phyloP scores from a whole-genome alignment of 1,140 invertebrate genomes.

The Drosophila insularis region DNA sequence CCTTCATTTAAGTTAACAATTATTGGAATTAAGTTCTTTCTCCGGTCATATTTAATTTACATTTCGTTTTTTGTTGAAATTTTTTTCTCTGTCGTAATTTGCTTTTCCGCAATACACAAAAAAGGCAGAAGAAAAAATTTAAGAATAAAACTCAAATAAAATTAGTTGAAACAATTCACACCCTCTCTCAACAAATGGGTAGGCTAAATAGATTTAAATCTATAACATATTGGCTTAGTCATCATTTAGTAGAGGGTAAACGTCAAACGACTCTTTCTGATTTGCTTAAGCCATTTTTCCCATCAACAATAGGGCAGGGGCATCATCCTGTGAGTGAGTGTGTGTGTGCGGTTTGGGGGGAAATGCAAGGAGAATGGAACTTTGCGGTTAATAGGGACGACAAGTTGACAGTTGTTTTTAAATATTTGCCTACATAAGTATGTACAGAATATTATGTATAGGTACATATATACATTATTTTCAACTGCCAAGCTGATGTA shows the following conservation, averaged over 20 bases:
- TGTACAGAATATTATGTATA: background rate
- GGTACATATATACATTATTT: background rate
- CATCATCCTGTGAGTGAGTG: background rate
- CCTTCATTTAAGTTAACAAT: conserved; percentile 34
- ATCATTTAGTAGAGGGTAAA: background rate
- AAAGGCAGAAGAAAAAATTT: background rate
- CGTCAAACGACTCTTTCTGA: background rate
- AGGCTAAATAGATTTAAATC: too few relatives aligned
- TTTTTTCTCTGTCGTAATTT: background rate
- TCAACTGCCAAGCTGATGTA: background rate
- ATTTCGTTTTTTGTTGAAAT: background rate
- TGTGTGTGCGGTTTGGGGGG: background rate
- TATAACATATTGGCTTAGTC: too few relatives aligned
- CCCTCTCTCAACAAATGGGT: background rate
- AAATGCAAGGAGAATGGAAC: background rate
- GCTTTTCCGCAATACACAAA: background rate
- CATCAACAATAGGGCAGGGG: background rate
- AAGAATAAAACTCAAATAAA: background rate
- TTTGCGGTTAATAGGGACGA: conserved; percentile 1
- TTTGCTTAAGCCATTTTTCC: background rate
- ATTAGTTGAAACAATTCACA: conserved; percentile 3
- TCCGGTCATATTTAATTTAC: conserved; percentile 2
- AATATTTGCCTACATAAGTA: conserved; percentile 2
- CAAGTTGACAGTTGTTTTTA: conserved; percentile 31
- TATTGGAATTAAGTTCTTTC: conserved; percentile 41